phyloP scores from a whole-genome alignment of 2,113 vertebrate genomes.

The Cyanocitta stelleri region DNA sequence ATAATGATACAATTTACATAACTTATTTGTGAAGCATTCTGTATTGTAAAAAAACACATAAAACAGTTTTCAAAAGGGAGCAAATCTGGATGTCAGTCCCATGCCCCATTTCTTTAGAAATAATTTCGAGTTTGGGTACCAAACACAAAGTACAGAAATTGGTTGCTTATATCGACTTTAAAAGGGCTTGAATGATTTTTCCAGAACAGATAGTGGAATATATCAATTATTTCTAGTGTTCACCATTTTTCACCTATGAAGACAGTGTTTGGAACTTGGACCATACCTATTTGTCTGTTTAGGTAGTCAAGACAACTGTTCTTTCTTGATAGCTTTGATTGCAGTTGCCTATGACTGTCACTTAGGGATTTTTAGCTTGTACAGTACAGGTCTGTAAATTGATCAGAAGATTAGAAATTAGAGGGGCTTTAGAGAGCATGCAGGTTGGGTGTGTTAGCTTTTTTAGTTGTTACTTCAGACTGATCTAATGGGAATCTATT shows the following conservation, averaged over 20 bases:
- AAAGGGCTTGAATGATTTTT: not conserved
- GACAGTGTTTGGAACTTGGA: not conserved
- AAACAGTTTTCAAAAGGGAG: not conserved
- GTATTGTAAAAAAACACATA: not conserved
- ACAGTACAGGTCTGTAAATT: not conserved
- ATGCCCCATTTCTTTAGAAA: not conserved
- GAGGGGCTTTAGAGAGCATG: not conserved
- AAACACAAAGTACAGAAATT: not conserved
- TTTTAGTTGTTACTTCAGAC: not conserved
- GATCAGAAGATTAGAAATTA: not conserved
- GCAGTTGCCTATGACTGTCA: not conserved
- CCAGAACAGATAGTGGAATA: not conserved
- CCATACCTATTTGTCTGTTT: not conserved
- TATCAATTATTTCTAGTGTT: not conserved
- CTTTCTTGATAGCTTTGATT: not conserved
- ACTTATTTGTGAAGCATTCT: not conserved
- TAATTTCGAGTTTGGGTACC: not conserved
- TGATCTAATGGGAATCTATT: not conserved
- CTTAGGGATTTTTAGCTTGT: not conserved
- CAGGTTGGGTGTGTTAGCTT: not conserved
- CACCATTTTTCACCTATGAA: not conserved
- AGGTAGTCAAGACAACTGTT: not conserved
- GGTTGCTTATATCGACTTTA: not conserved
- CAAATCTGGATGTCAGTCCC: not conserved
- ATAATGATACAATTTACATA: not conserved